Evolutionary conservation across 2,797 vertebrate species (phyloP).

Genomic region (Myoxocephalus aenaeus): DNA sequence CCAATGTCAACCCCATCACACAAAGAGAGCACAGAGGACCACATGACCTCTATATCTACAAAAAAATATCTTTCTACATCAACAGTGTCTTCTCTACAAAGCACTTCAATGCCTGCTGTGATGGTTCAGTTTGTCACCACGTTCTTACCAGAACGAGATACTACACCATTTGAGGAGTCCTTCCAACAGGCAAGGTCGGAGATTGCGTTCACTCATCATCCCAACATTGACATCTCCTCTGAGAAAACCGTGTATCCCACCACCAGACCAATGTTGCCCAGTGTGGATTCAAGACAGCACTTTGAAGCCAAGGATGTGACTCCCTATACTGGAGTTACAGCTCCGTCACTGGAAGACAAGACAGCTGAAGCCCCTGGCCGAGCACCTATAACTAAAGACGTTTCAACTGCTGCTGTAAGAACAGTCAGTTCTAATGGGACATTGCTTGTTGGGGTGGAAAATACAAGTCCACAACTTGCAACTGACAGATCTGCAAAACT

Average conservation of each 20-base stretch:
- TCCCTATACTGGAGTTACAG: constrained; percentile 15
- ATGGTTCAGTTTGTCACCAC: constrained; percentile 58
- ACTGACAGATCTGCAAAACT: constrained; percentile 9
- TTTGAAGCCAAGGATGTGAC: constrained; percentile 15
- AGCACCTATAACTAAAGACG: constrained; percentile 17
- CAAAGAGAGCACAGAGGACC: constrained; percentile 38
- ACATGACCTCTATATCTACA: constrained; percentile 16
- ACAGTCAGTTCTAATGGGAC: not conserved
- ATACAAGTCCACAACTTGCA: constrained; percentile 8
- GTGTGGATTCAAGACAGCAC: constrained; percentile 26
- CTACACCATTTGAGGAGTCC: constrained; percentile 33
- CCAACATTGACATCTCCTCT: constrained; percentile 42
- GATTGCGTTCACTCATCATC: constrained; percentile 55
- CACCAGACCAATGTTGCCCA: constrained; percentile 40
- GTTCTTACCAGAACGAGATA: constrained; percentile 49
- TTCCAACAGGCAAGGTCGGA: constrained; percentile 69
- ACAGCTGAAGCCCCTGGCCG: constrained; percentile 21
- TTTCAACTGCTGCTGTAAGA: constrained; percentile 22
- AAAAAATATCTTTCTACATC: constrained; percentile 23
- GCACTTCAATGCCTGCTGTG: constrained; percentile 39
- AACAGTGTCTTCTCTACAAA: constrained; percentile 24
- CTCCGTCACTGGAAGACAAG: constrained; percentile 29
- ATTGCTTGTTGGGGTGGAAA: not conserved
- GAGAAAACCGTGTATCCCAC: constrained; percentile 41
- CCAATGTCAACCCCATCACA: constrained; percentile 26